Conservation (phyloP, 2,797 vertebrate genomes). For the Pseudochirops cupreus region DNA sequence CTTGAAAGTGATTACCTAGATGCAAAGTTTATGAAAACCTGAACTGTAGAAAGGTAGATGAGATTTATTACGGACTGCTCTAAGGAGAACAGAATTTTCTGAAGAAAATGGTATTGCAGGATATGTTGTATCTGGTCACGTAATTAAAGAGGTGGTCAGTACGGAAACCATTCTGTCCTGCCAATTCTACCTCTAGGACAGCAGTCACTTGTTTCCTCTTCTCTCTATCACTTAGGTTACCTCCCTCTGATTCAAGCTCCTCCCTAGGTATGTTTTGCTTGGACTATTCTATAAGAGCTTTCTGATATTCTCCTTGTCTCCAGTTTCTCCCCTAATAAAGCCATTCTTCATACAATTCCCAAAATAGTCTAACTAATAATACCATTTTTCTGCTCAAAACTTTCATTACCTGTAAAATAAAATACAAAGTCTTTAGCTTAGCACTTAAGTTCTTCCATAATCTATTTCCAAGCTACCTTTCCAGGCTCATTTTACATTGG, state of each 20-base stretch:
- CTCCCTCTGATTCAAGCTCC: neutral
- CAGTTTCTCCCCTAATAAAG: neutral
- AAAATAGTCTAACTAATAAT: neutral
- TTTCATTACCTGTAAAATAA: neutral
- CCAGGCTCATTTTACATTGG: neutral
- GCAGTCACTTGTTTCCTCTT: neutral
- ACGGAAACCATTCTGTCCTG: neutral
- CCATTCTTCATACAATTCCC: neutral
- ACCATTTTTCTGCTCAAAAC: neutral
- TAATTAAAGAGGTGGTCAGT: neutral
- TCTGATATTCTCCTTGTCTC: neutral
- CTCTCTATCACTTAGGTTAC: neutral
- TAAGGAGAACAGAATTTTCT: constrained; percentile 5
- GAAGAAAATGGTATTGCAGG: constrained; percentile 23
- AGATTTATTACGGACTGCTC: neutral
- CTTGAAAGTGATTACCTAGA: neutral
- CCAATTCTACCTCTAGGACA: neutral
- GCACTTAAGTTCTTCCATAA: neutral
- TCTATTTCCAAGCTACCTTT: neutral
- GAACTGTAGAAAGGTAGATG: neutral
- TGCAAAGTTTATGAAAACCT: neutral
- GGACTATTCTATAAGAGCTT: neutral
- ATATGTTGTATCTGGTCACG: neutral
- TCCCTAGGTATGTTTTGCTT: neutral
- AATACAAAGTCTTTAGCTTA: neutral